Evolutionary conservation across 1,140 invertebrate genomes (phyloP).

Genomic region (Drosophila albomicans): DNA sequence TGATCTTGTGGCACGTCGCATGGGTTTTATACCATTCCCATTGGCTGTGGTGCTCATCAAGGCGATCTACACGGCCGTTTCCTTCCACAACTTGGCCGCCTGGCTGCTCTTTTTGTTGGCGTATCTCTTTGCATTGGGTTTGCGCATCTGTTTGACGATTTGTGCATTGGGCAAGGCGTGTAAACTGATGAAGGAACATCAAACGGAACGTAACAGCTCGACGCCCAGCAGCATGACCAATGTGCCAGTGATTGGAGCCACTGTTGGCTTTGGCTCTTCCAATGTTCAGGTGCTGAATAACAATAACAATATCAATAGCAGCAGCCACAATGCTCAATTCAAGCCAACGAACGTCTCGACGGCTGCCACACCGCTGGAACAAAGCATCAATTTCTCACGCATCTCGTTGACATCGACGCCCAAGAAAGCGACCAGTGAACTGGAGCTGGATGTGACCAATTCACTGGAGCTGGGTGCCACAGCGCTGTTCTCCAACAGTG

Average conservation of each 20-base stretch:
- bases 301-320: constrained; percentile 82
- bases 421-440: constrained; percentile 68
- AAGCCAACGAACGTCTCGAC: constrained; percentile 33
- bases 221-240: constrained; percentile 81
- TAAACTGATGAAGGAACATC: constrained; percentile 92
- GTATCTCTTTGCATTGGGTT: constrained; percentile 92
- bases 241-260: constrained; percentile 63
- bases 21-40: constrained; percentile 99
- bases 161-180: constrained; percentile 95
- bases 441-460: constrained; percentile 85
- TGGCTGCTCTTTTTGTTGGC: constrained; percentile 90
- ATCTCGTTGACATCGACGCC: constrained; percentile 57
- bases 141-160: constrained; percentile 94
- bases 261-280: constrained; percentile 28
- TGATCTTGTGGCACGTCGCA: constrained; percentile 96
- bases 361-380: constrained; percentile 24
- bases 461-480: constrained; percentile 87
- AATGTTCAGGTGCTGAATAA: constrained; percentile 33
- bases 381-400: constrained; percentile 55
- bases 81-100: constrained; percentile 87
- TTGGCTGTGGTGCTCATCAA: constrained; percentile 95
- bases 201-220: constrained; percentile 86
- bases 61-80: constrained; percentile 85
- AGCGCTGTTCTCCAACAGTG: constrained; percentile 94
- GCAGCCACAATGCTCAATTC: constrained; percentile 7